Base-by-base conservation (phyloP, 2,888 invertebrate species). In the Idaea biselata region DNA sequence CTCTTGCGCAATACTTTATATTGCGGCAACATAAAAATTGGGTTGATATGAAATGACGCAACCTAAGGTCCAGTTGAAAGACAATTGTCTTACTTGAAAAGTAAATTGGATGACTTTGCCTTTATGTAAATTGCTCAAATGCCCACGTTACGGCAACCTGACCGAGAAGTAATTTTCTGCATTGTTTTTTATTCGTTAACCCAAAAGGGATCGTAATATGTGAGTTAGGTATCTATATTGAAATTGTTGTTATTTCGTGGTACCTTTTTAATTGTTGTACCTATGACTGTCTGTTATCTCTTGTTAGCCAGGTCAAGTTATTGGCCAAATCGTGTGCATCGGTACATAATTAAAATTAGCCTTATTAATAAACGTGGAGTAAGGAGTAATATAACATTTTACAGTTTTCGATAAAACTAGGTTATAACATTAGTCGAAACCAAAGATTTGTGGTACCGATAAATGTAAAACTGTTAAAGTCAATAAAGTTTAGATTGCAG, bases 101-200 rank as follows among this genome's bases (percentile, higher is more conserved):
- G 68, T 65, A 77, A 79, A 79, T 75, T 78, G 72, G 73, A 66
- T 71, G 69, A 63, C 66, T 44, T 44, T 44, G 44, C 14, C 44
- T 44, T 77, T 77, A 74, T 75, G 78, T 70, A 79, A 77, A 77
- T 75, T 70, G 44, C 56, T 63, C 63, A 60, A 60, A 55, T 63
- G 60, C 55, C 58, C 63, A 44, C 17, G 58, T 60, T 60, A 33
- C 58, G 60, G 32, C 55, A 60, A 33, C 58, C 58, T 60, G 59
- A 62, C 16, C 53, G 56, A 54, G 14, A 44, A 3, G 11, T 44
- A 14, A 44, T 44, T 44, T 44, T 44, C 44, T 44, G 44, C 44
- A 44, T 44, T 44, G 44, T 44, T 44, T 44, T 44, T 44, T 14
- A 14, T 33, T 33, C 25, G 25, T 25, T 25, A 25, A 16, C 60